phyloP scores from a whole-genome alignment of 2,113 vertebrate species.

The Xenus cinereus region DNA sequence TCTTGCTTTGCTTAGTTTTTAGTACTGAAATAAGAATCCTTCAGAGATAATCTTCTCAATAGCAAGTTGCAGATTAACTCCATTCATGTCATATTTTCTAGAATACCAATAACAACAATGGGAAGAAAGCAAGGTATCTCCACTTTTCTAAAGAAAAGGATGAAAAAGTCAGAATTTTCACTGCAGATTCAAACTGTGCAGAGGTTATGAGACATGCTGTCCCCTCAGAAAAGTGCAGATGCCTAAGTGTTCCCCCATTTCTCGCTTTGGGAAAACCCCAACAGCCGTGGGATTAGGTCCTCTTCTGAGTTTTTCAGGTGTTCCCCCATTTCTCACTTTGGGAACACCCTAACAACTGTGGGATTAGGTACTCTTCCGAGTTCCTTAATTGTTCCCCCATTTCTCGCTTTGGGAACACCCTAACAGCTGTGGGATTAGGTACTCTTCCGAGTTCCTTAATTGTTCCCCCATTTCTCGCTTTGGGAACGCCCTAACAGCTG shows the following conservation, averaged over 20 bases:
- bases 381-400: not conserved
- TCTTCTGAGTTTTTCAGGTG: rapidly evolving
- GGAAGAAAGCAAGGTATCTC: not conserved
- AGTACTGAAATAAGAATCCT: not conserved
- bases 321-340: not conserved
- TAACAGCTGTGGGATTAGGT: rapidly evolving
- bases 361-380: not conserved
- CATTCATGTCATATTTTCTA: not conserved
- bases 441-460: rapidly evolving
- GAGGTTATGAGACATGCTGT: not conserved
- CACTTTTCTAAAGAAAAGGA: too few species aligned
- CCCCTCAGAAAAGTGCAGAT: not conserved
- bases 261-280: not conserved
- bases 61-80: not conserved
- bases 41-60: not conserved
- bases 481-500: not conserved
- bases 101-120: not conserved
- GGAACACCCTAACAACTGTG: not conserved
- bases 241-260: not conserved
- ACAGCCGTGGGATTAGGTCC: not conserved
- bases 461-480: not conserved
- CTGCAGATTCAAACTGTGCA: not conserved
- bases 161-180: not conserved
- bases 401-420: not conserved
- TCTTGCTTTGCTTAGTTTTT: not conserved